Conservation (phyloP, 2,797 vertebrate species). For the Peromyscus aztecus region DNA sequence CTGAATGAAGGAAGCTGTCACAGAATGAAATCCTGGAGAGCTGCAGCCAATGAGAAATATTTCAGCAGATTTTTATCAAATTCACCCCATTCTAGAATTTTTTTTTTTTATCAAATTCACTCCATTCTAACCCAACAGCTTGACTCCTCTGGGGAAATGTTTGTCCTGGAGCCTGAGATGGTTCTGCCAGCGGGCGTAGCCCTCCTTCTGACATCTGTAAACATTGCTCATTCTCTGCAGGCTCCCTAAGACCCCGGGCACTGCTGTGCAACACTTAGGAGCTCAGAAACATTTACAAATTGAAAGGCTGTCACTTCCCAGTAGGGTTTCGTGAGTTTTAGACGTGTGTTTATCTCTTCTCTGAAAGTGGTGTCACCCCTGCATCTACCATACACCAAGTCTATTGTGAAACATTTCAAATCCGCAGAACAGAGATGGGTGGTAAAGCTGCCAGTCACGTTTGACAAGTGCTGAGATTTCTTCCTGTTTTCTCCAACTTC, state of each 20-base stretch:
- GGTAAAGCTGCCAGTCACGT: background rate
- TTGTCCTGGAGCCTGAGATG: background rate
- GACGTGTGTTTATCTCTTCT: constrained; percentile 19
- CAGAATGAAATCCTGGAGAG: background rate
- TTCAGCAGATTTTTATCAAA: constrained; percentile 16
- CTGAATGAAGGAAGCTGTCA: background rate
- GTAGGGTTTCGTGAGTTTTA: background rate
- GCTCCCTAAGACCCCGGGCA: background rate
- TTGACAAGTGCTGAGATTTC: background rate
- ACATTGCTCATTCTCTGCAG: background rate
- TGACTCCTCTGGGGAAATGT: background rate
- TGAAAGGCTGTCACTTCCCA: constrained; percentile 25
- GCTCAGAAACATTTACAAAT: background rate
- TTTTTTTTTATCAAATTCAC: background rate
- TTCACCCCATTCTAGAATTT: background rate
- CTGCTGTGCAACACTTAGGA: background rate
- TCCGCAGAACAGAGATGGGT: background rate
- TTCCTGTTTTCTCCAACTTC: background rate
- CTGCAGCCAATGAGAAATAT: background rate
- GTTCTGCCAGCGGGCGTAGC: background rate
- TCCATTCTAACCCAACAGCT: background rate
- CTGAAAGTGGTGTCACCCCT: constrained; percentile 14
- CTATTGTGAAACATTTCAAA: background rate
- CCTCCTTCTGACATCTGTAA: constrained; percentile 27
- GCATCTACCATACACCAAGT: background rate